Percentiles rank a stretch among this genome's conserved stretches.
Evolutionary conservation across 2,797 vertebrate species (phyloP).

Genomic region (Enteromius anoplus): DNA sequence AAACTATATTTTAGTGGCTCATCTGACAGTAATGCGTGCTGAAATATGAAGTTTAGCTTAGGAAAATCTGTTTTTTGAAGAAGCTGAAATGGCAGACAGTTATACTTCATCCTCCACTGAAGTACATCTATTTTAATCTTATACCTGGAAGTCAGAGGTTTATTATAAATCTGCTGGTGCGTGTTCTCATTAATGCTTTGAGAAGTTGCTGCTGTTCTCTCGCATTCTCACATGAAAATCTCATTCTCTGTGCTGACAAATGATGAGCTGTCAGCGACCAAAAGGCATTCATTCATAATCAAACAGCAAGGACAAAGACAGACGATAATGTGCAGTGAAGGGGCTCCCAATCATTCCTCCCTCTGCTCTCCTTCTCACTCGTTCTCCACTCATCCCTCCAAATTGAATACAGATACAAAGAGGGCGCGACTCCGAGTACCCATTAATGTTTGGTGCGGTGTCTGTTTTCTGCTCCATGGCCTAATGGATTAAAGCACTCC

Average conservation of each 20-base stretch:
- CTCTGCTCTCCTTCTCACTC: constrained; percentile 44
- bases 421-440: constrained; percentile 60
- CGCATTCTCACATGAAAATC: constrained; percentile 48
- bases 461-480: constrained; percentile 65
- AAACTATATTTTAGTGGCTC: not conserved
- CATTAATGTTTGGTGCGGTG: constrained; percentile 55
- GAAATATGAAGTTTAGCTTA: not conserved
- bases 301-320: constrained; percentile 60
- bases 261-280: constrained; percentile 49
- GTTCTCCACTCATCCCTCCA: constrained; percentile 59
- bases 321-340: constrained; percentile 66
- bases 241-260: constrained; percentile 53
- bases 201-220: constrained; percentile 32
- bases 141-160: constrained; percentile 10
- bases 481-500: constrained; percentile 75
- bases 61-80: not conserved
- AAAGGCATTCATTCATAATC: constrained; percentile 51
- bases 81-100: not conserved
- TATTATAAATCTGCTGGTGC: constrained; percentile 27
- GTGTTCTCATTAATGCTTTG: constrained; percentile 35
- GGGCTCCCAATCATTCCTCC: constrained; percentile 52
- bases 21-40: constrained; percentile 3
- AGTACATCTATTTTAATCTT: not conserved
- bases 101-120: constrained; percentile 7
- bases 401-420: constrained; percentile 74